Evolutionary conservation across 2,113 vertebrate genomes (phyloP), one percentile per base, ranked within the genome.

Genomic region (Theropithecus gelada): DNA sequence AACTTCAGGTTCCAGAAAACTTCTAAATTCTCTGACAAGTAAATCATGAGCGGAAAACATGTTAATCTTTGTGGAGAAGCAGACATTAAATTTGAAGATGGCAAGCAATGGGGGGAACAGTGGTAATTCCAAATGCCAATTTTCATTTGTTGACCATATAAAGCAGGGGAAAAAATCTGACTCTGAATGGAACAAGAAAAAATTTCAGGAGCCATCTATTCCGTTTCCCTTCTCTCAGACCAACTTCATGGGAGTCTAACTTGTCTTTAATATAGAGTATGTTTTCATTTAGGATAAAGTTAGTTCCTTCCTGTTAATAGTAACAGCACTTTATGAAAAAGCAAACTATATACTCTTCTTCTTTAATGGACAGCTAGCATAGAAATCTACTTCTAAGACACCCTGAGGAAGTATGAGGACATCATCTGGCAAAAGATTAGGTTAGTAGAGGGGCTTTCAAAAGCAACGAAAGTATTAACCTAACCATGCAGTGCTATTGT

Each of bases 1-100:
- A 78, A 84, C 32, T 88, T 81, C 43, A 52, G 84, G 91, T 82
- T 95, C 92, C 93, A 97, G 90, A 94, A 96, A 97, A 94, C 45
- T 83, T 83, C 90, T 92, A 79, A 92, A 80, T 81, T 93, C 76
- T 20, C 87, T 90, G 64, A 96, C 76, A 96, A 93, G 89, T 75
- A 90, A 90, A 94, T 78, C 87, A 73, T 27, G 43, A 85, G 38
- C 76, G 66, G 82, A 88, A 96, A 96, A 93, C 61, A 73, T 38
- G 35, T 68, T 92, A 45, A 92, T 92, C 50, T 73, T 92, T 94
- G 66, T 79, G 75, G 80, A 87, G 76, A 94, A 50, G 48, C 50
- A 95, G 96, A 50, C 52, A 48, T 73, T 88, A 90, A 92, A 38
- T 59, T 82, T 85, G 59, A 93, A 86, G 70, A 87, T 59, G 52